Percentiles rank a stretch among this genome's conserved stretches.
Evolutionary conservation across 2,888 invertebrate genomes (phyloP).

Genomic region (Quadriops clusia): DNA sequence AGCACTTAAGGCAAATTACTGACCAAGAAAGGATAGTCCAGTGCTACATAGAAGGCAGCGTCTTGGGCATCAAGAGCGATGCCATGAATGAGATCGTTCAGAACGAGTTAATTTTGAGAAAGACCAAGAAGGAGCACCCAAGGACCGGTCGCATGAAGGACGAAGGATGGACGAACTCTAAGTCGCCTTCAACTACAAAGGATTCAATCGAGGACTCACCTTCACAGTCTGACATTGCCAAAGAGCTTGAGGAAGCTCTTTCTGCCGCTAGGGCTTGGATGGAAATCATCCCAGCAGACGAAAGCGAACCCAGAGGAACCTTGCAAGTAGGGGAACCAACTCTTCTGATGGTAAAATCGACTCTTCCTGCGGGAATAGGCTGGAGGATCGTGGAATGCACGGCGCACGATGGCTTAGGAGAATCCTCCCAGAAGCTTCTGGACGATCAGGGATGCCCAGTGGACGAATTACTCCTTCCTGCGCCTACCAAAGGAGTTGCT

Average conservation of each 20-base stretch:
- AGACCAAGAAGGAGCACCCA: too few relatives aligned
- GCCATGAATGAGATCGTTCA: conserved; percentile 43
- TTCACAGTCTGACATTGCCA: conserved; percentile 25
- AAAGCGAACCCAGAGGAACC: conserved; percentile 34
- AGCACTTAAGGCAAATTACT: conserved; percentile 57
- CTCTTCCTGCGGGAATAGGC: conserved; percentile 57
- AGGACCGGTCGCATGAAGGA: conserved; percentile 51
- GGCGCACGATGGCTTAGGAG: conserved; percentile 67
- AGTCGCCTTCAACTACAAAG: too few relatives aligned
- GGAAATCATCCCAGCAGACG: conserved; percentile 41
- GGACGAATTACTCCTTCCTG: conserved; percentile 52
- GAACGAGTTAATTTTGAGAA: conserved; percentile 31
- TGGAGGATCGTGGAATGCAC: conserved; percentile 64
- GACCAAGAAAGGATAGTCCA: conserved; percentile 55
- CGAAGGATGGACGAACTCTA: conserved; percentile 42
- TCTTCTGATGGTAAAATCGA: conserved; percentile 51
- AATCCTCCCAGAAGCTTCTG: conserved; percentile 59
- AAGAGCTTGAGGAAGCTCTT: conserved; percentile 19
- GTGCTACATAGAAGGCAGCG: conserved; percentile 46
- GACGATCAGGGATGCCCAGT: conserved; percentile 65
- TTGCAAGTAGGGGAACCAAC: conserved; percentile 65
- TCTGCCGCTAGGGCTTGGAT: conserved; percentile 55
- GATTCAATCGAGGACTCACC: conserved; percentile 27
- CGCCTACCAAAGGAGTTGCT: conserved; percentile 35
- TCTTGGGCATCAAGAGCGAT: conserved; percentile 44